phyloP scores from a whole-genome alignment of 2,888 invertebrate species.

The Synanthedon tipuliformis region DNA sequence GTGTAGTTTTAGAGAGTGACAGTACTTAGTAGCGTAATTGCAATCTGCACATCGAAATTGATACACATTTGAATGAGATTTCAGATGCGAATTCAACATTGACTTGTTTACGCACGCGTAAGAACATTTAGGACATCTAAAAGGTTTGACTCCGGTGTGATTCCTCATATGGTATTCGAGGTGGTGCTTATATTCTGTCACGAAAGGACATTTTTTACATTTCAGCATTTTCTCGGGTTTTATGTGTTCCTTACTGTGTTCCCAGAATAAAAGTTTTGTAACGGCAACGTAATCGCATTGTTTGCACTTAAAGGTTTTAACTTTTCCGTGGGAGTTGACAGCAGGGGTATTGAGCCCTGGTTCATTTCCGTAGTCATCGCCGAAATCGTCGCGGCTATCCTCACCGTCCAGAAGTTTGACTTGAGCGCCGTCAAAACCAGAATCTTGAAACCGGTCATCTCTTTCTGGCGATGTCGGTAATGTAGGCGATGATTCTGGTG shows the following conservation, averaged over 20 bases:
- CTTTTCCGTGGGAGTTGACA: conserved; percentile 83
- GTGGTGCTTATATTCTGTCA: conserved; percentile 99
- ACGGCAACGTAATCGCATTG: conserved; percentile 87
- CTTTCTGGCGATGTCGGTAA: conserved; percentile 44
- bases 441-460: conserved; percentile 54
- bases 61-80: conserved; percentile 93
- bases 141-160: conserved; percentile 95
- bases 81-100: conserved; percentile 98
- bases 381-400: conserved; percentile 62
- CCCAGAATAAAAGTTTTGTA: conserved; percentile 94
- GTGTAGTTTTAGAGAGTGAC: conserved; percentile 96
- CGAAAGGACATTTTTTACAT: conserved; percentile 95
- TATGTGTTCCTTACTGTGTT: conserved; percentile 91
- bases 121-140: conserved; percentile 89
- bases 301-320: conserved; percentile 92
- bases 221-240: conserved; percentile 91
- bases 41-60: conserved; percentile 95
- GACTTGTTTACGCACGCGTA: conserved; percentile 98
- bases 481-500: conserved; percentile 55
- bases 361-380: conserved; percentile 67
- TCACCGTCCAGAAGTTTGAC: conserved; percentile 39
- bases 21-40: conserved; percentile 97
- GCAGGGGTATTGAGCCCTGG: conserved; percentile 72
- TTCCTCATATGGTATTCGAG: conserved; percentile 96
- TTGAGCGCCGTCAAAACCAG: conserved; percentile 55